A percentile compares a stretch with the other conserved stretches of the same genome.
Conservation (phyloP, 2,797 vertebrate genomes). For the Coregonus ussuriensis region DNA sequence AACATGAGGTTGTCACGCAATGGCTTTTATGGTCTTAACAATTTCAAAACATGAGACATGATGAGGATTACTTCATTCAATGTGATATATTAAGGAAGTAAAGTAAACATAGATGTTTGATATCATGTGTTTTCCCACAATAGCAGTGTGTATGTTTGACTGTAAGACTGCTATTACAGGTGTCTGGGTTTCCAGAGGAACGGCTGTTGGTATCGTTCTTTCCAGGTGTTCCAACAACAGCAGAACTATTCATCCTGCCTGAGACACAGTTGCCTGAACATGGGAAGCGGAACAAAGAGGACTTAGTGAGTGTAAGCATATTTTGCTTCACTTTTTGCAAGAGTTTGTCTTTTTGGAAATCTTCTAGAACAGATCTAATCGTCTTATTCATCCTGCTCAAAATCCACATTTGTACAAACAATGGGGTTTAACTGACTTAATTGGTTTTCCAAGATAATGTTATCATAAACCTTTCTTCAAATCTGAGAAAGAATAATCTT, state of each 20-base stretch:
- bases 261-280: slow-evolving; percentile 80
- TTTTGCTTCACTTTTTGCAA: neutral
- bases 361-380: neutral
- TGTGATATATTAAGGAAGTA: neutral
- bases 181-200: slow-evolving; percentile 83
- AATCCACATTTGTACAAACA: neutral
- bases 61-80: neutral
- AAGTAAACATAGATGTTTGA: neutral
- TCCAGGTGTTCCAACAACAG: slow-evolving; percentile 89
- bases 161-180: slow-evolving; percentile 66
- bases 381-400: neutral
- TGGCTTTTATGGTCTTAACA: too few species aligned
- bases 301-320: slow-evolving; percentile 82
- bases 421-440: neutral
- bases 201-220: slow-evolving; percentile 92
- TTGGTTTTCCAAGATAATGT: neutral
- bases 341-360: neutral
- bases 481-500: neutral
- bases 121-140: neutral
- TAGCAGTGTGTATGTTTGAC: neutral
- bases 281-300: slow-evolving; percentile 80
- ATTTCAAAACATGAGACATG: neutral
- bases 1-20: too few species aligned
- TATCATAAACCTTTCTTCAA: neutral
- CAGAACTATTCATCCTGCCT: slow-evolving; percentile 92